Conservation (phyloP, 53 echinoderm and acorn worm genomes). For the Patiria pectinifera region DNA sequence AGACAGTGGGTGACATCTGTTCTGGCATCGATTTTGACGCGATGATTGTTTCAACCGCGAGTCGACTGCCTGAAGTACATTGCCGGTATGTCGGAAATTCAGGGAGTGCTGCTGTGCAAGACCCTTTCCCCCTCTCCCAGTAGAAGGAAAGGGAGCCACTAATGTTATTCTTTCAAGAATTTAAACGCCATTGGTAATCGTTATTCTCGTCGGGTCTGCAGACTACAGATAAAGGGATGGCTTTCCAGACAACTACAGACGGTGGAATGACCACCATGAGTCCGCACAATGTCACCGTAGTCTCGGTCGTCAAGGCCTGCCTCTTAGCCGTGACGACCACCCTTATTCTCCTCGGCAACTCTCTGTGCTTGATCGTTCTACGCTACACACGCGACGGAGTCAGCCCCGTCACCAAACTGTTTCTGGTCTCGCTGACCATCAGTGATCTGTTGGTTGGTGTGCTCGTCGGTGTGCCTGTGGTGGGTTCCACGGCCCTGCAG, state of each 20-base stretch:
- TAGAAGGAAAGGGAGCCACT: no score
- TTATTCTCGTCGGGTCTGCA: not conserved
- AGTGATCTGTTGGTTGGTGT: constrained; percentile 52
- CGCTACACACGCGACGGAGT: constrained; percentile 28
- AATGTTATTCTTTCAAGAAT: no score
- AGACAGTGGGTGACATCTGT: no score
- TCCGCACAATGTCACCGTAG: constrained; percentile 39
- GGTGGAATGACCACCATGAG: not conserved
- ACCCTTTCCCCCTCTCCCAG: not conserved
- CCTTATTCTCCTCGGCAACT: constrained; percentile 24
- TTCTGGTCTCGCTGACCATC: constrained; percentile 48
- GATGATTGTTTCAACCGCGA: not conserved
- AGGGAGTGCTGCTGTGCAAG: no score
- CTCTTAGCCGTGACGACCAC: constrained; percentile 16
- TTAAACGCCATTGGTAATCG: no score
- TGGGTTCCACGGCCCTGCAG: constrained; percentile 51
- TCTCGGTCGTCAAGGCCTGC: constrained; percentile 38
- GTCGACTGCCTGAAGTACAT: not conserved
- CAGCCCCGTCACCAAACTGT: constrained; percentile 55
- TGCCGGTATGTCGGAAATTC: not conserved
- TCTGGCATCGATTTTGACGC: not conserved
- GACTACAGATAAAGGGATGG: not conserved
- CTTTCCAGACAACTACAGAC: not conserved
- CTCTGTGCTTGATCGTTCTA: constrained; percentile 42
- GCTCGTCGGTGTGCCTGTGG: constrained; percentile 40